A percentile compares a stretch with the other conserved stretches of the same genome.
Conservation (phyloP, 2,888 invertebrate genomes). For the Mesoligia furuncula region DNA sequence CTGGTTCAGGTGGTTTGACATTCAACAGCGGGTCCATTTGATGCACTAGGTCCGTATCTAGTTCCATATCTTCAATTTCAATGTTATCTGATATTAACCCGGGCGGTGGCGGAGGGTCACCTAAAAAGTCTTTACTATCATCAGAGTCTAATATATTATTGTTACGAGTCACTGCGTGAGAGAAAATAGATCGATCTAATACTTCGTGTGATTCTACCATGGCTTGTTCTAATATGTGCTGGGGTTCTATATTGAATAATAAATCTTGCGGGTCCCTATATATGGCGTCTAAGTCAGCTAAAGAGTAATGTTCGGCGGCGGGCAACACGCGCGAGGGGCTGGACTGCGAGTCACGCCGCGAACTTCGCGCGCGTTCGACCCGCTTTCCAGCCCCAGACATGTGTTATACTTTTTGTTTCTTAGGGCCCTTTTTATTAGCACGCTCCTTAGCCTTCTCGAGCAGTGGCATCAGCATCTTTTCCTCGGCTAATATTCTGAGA, state of each 20-base stretch:
- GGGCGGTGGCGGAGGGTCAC: slow-evolving; percentile 51
- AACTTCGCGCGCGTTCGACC: slow-evolving; percentile 77
- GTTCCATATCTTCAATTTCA: slow-evolving; percentile 56
- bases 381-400: slow-evolving; percentile 68
- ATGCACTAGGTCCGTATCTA: slow-evolving; percentile 52
- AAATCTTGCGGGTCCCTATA: slow-evolving; percentile 74
- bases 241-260: slow-evolving; percentile 61
- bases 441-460: slow-evolving; percentile 97
- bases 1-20: slow-evolving; percentile 49
- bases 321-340: slow-evolving; percentile 88
- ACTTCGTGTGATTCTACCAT: slow-evolving; percentile 53
- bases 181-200: slow-evolving; percentile 51
- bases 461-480: slow-evolving; percentile 96
- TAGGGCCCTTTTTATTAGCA: slow-evolving; percentile 92
- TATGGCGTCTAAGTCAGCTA: slow-evolving; percentile 79
- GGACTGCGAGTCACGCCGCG: slow-evolving; percentile 96
- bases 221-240: slow-evolving; percentile 59
- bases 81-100: slow-evolving; percentile 59
- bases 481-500: slow-evolving; percentile 97
- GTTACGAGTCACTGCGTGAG: slow-evolving; percentile 30
- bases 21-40: slow-evolving; percentile 52
- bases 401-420: slow-evolving; percentile 89
- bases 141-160: slow-evolving; percentile 58
- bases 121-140: slow-evolving; percentile 63
- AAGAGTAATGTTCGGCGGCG: slow-evolving; percentile 76